Percentiles rank a stretch among this genome's conserved stretches.
These are phyloP conservation scores for Eulemur rubriventer DNA, from an alignment of 2,797 vertebrate species.

Conservation along the genomic window DNA sequence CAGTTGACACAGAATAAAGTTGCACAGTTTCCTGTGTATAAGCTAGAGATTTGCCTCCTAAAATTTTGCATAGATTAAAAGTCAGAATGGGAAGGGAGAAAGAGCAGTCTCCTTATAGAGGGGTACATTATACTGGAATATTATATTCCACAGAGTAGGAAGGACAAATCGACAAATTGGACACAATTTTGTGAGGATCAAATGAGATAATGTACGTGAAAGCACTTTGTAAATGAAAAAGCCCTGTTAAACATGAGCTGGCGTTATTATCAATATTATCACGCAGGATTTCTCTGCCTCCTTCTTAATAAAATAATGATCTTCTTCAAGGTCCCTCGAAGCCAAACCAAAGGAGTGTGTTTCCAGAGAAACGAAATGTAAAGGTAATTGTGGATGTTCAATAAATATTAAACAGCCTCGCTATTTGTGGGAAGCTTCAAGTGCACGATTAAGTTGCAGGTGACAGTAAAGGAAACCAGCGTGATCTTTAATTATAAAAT, in stretches of 20 bases:
- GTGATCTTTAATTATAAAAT: slow-evolving; percentile 80
- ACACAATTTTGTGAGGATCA: background rate
- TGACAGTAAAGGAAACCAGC: slow-evolving; percentile 71
- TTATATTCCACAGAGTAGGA: slow-evolving; percentile 43
- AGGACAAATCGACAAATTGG: slow-evolving; percentile 35
- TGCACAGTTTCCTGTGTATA: background rate
- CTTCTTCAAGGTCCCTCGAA: slow-evolving; percentile 61
- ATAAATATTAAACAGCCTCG: slow-evolving; percentile 76
- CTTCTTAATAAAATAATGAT: slow-evolving; percentile 64
- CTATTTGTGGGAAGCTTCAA: slow-evolving; percentile 68
- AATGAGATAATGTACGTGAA: background rate
- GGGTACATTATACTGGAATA: background rate
- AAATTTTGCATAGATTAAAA: background rate
- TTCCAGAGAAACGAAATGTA: slow-evolving; percentile 61
- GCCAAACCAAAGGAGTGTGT: slow-evolving; percentile 37
- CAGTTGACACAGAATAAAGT: background rate
- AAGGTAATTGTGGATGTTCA: slow-evolving; percentile 71
- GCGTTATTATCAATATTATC: background rate
- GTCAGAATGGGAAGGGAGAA: background rate
- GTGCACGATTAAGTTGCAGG: slow-evolving; percentile 70
- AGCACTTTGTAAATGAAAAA: slow-evolving; percentile 46
- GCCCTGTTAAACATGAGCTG: background rate
- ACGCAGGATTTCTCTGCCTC: background rate
- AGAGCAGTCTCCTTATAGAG: background rate
- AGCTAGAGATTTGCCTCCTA: background rate